These are phyloP conservation scores for Anas bernieri DNA, from an alignment of 2,797 vertebrate species.

Conservation along the genomic window DNA sequence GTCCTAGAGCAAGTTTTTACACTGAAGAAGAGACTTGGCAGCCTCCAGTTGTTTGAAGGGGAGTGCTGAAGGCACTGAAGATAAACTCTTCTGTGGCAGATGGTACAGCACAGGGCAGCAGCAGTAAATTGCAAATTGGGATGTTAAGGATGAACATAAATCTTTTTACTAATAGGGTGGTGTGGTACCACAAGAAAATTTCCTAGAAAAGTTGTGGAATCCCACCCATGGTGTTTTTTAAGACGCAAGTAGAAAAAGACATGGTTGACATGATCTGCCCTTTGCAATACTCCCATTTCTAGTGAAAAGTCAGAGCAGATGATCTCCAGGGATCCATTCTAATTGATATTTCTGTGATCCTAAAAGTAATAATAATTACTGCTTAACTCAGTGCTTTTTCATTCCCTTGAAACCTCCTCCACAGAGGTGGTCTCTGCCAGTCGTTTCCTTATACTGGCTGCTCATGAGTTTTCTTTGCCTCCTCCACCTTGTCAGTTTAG, in stretches of 20 bases:
- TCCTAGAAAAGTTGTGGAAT: neutral
- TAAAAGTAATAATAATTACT: neutral
- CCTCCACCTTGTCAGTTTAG: neutral
- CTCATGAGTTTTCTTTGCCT: neutral
- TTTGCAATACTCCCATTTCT: neutral
- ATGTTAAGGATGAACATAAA: neutral
- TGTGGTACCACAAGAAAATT: neutral
- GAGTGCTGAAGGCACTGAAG: rapidly evolving
- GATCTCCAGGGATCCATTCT: neutral
- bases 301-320: neutral
- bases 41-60: neutral
- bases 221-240: neutral
- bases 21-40: neutral
- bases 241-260: neutral
- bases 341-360: neutral
- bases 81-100: neutral
- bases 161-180: neutral
- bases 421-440: neutral
- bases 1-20: neutral
- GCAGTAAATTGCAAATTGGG: neutral
- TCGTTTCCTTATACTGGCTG: neutral
- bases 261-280: neutral
- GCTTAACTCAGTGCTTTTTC: neutral
- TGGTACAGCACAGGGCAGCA: neutral
- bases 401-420: neutral